Conservation (phyloP, 2,888 invertebrate genomes). For the Glomeris marginata region DNA sequence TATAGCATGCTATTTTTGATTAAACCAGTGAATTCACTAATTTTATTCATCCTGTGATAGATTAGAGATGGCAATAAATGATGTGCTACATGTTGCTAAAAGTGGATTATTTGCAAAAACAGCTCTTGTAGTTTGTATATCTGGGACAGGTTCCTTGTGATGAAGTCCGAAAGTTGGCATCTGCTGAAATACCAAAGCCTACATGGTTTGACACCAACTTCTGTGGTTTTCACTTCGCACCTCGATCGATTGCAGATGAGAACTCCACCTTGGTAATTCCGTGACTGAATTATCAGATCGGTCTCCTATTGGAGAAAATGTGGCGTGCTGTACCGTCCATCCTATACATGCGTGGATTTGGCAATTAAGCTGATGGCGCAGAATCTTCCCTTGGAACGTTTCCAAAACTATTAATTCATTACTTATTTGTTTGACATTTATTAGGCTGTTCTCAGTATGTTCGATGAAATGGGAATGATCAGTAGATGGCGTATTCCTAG, state of each 20-base stretch:
- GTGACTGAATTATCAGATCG: too few species aligned
- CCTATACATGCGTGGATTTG: neutral
- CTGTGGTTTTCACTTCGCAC: conserved; percentile 21
- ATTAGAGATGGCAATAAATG: too few species aligned
- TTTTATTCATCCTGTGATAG: too few species aligned
- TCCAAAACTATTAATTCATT: conserved; percentile 14
- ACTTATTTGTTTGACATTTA: neutral
- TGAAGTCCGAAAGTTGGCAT: conserved; percentile 37
- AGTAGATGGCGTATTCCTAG: conserved; percentile 49
- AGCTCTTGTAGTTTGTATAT: neutral
- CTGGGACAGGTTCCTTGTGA: conserved; percentile 37
- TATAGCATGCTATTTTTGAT: too few species aligned
- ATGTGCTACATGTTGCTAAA: neutral
- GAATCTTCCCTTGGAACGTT: too few species aligned
- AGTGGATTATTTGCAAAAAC: neutral
- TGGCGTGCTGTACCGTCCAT: too few species aligned
- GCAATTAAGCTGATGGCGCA: too few species aligned
- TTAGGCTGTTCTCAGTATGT: conserved; percentile 47
- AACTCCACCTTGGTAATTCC: conserved; percentile 35
- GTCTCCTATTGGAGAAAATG: too few species aligned
- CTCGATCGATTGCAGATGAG: conserved; percentile 30
- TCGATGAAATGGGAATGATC: conserved; percentile 52
- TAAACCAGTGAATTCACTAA: too few species aligned
- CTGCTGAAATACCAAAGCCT: conserved; percentile 12
- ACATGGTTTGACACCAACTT: conserved; percentile 17